Evolutionary conservation across 2,888 invertebrate species (phyloP).

Genomic region (Phyllotreta striolata): DNA sequence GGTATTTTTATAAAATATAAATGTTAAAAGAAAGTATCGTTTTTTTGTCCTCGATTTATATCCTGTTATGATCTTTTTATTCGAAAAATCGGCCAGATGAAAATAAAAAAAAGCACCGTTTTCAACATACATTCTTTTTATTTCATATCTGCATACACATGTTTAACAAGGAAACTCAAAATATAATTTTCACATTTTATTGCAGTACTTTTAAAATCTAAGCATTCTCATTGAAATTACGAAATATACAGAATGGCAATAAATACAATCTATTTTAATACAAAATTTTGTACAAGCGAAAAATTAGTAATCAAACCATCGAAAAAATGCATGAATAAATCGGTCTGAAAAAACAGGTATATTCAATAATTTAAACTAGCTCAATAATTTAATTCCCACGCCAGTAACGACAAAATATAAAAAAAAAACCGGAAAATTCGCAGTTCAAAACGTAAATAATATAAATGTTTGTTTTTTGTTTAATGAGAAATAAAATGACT

Average conservation of each 20-base stretch:
- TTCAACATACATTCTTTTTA: slow-evolving; percentile 38
- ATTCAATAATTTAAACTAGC: slow-evolving; percentile 26
- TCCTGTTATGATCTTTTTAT: too few species aligned
- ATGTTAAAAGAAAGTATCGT: too few species aligned
- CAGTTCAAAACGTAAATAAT: slow-evolving; percentile 39
- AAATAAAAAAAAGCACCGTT: slow-evolving; percentile 13
- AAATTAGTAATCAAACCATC: slow-evolving; percentile 31
- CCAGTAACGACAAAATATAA: slow-evolving; percentile 42
- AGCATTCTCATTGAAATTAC: slow-evolving; percentile 47
- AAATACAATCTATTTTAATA: slow-evolving; percentile 47
- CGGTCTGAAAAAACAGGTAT: slow-evolving; percentile 36
- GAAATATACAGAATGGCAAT: slow-evolving; percentile 49
- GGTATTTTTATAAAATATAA: too few species aligned
- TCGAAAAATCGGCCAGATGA: too few species aligned
- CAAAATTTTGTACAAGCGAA: slow-evolving; percentile 49
- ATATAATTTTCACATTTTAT: slow-evolving; percentile 39
- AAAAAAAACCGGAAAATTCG: slow-evolving; percentile 35
- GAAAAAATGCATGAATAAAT: slow-evolving; percentile 30
- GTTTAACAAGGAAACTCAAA: slow-evolving; percentile 42
- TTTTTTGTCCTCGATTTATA: too few species aligned
- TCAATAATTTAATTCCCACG: slow-evolving; percentile 36
- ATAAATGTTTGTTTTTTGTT: slow-evolving; percentile 36
- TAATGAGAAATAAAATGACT: slow-evolving; percentile 25
- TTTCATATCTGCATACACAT: slow-evolving; percentile 42
- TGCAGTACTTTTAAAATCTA: slow-evolving; percentile 45